Percentiles rank a stretch among this genome's conserved stretches.
These are phyloP conservation scores for Cephalopholis sonnerati DNA, from an alignment of 2,113 vertebrate genomes.

Conservation along the genomic window DNA sequence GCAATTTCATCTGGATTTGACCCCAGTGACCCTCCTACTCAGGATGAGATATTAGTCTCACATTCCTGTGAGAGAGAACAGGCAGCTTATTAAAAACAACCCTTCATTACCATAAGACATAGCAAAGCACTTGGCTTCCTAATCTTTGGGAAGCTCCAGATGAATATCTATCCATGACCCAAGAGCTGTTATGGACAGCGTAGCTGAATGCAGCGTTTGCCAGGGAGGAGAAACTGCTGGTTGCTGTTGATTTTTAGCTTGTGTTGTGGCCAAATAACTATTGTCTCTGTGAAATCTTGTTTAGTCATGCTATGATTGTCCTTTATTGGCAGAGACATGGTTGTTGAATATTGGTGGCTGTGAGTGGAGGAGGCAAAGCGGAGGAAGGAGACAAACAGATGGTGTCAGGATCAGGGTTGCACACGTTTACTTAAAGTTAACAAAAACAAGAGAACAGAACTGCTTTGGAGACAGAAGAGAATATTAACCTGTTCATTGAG, in stretches of 20 bases:
- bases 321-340: slow-evolving; percentile 63
- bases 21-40: slow-evolving; percentile 73
- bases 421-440: slow-evolving; percentile 41
- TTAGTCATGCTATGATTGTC: slow-evolving; percentile 64
- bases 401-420: slow-evolving; percentile 46
- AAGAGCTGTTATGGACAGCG: slow-evolving; percentile 45
- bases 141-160: slow-evolving; percentile 76
- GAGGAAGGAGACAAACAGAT: slow-evolving; percentile 53
- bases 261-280: slow-evolving; percentile 59
- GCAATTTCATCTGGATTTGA: slow-evolving; percentile 83
- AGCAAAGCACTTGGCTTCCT: slow-evolving; percentile 78
- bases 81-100: slow-evolving; percentile 80
- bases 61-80: slow-evolving; percentile 67
- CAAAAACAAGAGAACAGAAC: slow-evolving; percentile 20
- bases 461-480: slow-evolving; percentile 14
- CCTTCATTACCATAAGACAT: slow-evolving; percentile 82
- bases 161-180: slow-evolving; percentile 71
- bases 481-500: slow-evolving; percentile 29
- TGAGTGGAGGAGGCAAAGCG: slow-evolving; percentile 32
- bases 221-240: slow-evolving; percentile 17
- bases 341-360: slow-evolving; percentile 55
- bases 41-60: slow-evolving; percentile 79
- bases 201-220: slow-evolving; percentile 41
- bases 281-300: slow-evolving; percentile 70
- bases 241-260: slow-evolving; percentile 36